These are phyloP conservation scores for Drosophila greeni DNA, from an alignment of 2,888 invertebrate genomes.

Conservation along the genomic window DNA sequence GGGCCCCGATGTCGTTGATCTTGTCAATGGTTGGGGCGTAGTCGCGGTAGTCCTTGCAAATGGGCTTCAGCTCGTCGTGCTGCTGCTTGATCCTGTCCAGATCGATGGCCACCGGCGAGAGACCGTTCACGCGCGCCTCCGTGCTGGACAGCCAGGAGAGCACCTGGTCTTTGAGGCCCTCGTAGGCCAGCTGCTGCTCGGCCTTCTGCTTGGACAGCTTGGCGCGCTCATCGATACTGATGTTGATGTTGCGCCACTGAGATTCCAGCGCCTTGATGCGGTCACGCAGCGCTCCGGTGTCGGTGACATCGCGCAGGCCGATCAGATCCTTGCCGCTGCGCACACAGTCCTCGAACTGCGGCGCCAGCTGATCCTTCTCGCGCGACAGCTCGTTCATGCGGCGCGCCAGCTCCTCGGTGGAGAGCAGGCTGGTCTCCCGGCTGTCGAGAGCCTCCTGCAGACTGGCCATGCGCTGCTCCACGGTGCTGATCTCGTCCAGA, in stretches of 20 bases:
- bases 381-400: slow-evolving; percentile 80
- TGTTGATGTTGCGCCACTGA: slow-evolving; percentile 92
- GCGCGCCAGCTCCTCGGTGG: slow-evolving; percentile 83
- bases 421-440: slow-evolving; percentile 84
- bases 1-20: slow-evolving; percentile 91
- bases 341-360: slow-evolving; percentile 87
- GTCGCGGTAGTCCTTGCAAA: slow-evolving; percentile 93
- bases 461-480: slow-evolving; percentile 86
- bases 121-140: slow-evolving; percentile 86
- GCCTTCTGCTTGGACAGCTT: slow-evolving; percentile 89
- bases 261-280: slow-evolving; percentile 91
- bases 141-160: slow-evolving; percentile 90
- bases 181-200: slow-evolving; percentile 92
- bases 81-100: slow-evolving; percentile 90
- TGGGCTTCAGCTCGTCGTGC: slow-evolving; percentile 89
- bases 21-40: slow-evolving; percentile 92
- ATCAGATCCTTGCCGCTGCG: slow-evolving; percentile 89
- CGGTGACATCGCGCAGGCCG: slow-evolving; percentile 91
- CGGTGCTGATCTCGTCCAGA: slow-evolving; percentile 82
- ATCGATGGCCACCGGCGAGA: slow-evolving; percentile 93
- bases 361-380: slow-evolving; percentile 82
- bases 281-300: slow-evolving; percentile 89
- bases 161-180: slow-evolving; percentile 88
- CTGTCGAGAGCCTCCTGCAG: slow-evolving; percentile 87
- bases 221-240: slow-evolving; percentile 89